A percentile compares a stretch with the other conserved stretches of the same genome.
Conservation (phyloP, 1,140 invertebrate genomes). For the Trichogramma pretiosum region DNA sequence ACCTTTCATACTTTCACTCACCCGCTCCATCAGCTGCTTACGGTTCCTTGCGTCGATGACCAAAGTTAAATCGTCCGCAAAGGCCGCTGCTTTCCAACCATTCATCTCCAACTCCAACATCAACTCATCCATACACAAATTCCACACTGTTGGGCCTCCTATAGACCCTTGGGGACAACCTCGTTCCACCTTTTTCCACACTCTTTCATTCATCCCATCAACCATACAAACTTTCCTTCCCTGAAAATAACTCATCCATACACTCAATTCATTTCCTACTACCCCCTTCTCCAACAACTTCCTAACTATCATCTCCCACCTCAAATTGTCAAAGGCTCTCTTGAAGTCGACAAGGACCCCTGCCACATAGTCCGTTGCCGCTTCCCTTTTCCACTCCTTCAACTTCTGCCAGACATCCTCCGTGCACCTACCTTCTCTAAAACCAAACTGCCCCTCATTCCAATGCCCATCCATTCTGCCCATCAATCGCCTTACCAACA, state of each 20-base stretch:
- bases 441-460: constrained; percentile 2
- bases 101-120: constrained; percentile 6
- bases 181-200: neutral
- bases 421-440: no score
- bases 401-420: neutral
- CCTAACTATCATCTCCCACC: constrained; percentile 27
- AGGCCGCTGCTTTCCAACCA: constrained; percentile 8
- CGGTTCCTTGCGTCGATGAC: no score
- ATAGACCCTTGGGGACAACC: constrained; percentile 21
- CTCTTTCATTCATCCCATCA: neutral
- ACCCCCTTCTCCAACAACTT: constrained; percentile 12
- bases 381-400: neutral
- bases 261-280: neutral
- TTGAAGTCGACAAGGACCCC: constrained; percentile 33
- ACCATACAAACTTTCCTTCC: neutral
- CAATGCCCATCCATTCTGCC: neutral
- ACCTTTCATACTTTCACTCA: no score
- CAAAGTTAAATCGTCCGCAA: no score
- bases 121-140: constrained; percentile 23
- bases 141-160: constrained; percentile 22
- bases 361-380: constrained; percentile 20
- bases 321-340: constrained; percentile 34
- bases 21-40: no score
- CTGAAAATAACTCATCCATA: neutral
- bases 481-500: constrained; percentile 20